These are phyloP conservation scores for Stegodyphus dumicola DNA, from an alignment of 1,140 invertebrate species.

Conservation along the genomic window DNA sequence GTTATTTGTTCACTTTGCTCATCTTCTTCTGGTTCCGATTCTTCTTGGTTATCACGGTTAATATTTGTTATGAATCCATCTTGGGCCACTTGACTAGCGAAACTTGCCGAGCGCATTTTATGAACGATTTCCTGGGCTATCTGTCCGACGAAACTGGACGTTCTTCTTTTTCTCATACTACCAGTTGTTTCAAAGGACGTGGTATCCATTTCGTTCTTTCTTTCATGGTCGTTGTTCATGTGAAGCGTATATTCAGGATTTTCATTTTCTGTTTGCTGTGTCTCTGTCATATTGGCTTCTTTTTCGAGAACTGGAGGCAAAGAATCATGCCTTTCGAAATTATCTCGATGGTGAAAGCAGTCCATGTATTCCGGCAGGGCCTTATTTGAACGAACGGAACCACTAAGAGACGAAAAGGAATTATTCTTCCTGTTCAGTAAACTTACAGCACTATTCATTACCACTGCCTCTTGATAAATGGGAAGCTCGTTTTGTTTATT, in stretches of 20 bases:
- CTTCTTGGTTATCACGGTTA: background rate
- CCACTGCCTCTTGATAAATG: too few species aligned
- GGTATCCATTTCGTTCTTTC: background rate
- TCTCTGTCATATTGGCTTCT: background rate
- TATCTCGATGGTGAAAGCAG: background rate
- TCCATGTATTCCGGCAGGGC: too few species aligned
- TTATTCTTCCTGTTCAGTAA: too few species aligned
- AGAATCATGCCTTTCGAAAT: constrained; percentile 13
- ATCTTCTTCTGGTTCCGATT: background rate
- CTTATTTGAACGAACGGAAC: too few species aligned
- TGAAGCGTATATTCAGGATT: background rate
- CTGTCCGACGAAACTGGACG: constrained; percentile 25
- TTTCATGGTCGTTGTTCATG: background rate
- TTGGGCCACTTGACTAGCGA: constrained; percentile 43
- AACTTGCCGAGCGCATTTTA: constrained; percentile 29
- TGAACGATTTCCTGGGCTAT: constrained; percentile 32
- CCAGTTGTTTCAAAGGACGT: background rate
- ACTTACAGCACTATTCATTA: too few species aligned
- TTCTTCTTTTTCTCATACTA: constrained; percentile 29
- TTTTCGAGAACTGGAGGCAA: constrained; percentile 42
- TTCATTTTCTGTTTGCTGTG: background rate
- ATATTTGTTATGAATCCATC: constrained; percentile 26
- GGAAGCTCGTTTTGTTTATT: too few species aligned
- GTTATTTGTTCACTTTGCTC: background rate
- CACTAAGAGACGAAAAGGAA: too few species aligned